A percentile compares a stretch with the other conserved stretches of the same genome.
Evolutionary conservation across 2,888 invertebrate genomes (phyloP).

Genomic region (Drosophila gaucha): DNA sequence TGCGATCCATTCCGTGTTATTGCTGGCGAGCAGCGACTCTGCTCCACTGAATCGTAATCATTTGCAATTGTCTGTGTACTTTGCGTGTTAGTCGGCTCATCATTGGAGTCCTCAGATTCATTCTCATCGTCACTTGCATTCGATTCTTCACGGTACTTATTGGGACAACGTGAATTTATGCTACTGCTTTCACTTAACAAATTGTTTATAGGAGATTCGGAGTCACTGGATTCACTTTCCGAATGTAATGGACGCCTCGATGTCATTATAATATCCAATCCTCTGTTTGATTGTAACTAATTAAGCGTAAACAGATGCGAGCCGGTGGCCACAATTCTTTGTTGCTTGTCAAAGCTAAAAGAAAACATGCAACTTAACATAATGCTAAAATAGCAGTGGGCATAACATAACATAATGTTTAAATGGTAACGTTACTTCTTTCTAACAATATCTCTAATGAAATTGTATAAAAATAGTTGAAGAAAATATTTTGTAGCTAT

Average conservation of each 20-base stretch:
- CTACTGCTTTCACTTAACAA: not conserved
- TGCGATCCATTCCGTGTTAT: not conserved
- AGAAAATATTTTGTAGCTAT: no score
- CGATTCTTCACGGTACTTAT: not conserved
- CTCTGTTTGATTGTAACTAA: not conserved
- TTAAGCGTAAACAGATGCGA: not conserved
- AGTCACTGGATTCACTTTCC: not conserved
- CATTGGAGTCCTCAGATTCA: conserved; percentile 9
- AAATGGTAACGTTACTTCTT: no score
- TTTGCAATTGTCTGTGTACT: not conserved
- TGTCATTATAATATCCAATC: conserved; percentile 18
- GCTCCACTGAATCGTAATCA: not conserved
- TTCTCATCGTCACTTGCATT: conserved; percentile 1
- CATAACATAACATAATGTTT: no score
- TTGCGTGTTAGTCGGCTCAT: not conserved
- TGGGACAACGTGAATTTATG: not conserved
- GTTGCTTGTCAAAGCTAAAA: not conserved
- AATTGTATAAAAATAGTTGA: no score
- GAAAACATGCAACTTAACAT: not conserved
- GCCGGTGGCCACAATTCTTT: not conserved
- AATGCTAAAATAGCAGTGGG: not conserved
- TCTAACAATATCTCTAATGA: no score
- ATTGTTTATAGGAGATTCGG: conserved; percentile 21
- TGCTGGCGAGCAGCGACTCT: not conserved
- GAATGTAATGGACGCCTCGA: conserved; percentile 24